These are phyloP conservation scores for Lamprologus lemairii DNA, from an alignment of 2,113 vertebrate species.

Conservation along the genomic window DNA sequence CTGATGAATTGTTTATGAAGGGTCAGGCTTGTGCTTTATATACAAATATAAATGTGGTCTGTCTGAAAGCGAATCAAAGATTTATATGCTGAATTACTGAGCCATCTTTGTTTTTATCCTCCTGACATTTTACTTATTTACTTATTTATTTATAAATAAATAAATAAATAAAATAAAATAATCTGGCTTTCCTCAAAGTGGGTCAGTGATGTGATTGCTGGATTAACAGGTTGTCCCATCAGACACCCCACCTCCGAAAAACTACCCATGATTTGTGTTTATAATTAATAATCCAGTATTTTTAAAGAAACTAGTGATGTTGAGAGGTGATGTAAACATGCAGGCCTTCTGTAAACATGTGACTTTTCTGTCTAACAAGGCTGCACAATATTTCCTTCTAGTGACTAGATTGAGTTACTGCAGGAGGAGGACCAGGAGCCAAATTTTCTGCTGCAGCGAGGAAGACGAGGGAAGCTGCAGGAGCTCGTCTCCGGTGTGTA, in stretches of 20 bases:
- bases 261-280: neutral
- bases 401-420: slow-evolving; percentile 1
- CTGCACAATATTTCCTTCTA: slow-evolving; percentile 17
- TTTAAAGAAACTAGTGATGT: neutral
- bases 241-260: neutral
- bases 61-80: neutral
- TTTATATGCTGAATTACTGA: neutral
- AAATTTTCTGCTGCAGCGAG: neutral
- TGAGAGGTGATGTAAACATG: neutral
- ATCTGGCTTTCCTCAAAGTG: slow-evolving; percentile 45
- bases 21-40: neutral
- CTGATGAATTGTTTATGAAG: slow-evolving; percentile 10
- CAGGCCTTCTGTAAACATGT: neutral
- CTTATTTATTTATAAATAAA: neutral
- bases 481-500: accelerated
- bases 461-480: neutral
- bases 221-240: neutral
- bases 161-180: neutral
- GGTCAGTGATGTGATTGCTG: slow-evolving; percentile 38
- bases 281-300: neutral
- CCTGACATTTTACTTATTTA: neutral
- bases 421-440: neutral
- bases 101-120: neutral
- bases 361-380: neutral
- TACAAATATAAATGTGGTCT: neutral